Percentiles rank a stretch among this genome's conserved stretches.
These are phyloP conservation scores for Paraescarpia echinospica DNA, from an alignment of 1,140 invertebrate genomes.

Conservation along the genomic window DNA sequence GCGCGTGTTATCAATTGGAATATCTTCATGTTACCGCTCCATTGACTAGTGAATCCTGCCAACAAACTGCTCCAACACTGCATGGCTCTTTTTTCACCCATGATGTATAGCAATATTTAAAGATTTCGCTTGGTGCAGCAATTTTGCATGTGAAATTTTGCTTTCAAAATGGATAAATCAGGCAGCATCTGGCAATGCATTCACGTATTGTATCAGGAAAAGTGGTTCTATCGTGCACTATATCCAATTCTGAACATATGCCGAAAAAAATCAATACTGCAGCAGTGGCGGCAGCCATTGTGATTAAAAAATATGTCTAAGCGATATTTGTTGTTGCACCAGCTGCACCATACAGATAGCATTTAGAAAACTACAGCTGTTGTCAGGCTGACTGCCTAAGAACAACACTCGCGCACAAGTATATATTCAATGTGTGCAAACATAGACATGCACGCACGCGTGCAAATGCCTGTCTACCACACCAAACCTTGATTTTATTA, in stretches of 20 bases:
- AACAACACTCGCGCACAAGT: background rate
- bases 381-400: background rate
- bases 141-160: background rate
- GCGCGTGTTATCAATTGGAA: background rate
- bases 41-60: background rate
- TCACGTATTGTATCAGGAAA: background rate
- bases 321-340: background rate
- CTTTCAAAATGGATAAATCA: background rate
- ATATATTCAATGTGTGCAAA: background rate
- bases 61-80: background rate
- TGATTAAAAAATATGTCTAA: background rate
- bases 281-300: background rate
- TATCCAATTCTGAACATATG: background rate
- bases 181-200: background rate
- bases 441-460: background rate
- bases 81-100: background rate
- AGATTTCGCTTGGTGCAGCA: background rate
- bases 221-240: background rate
- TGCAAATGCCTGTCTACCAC: background rate
- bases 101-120: background rate
- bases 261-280: background rate
- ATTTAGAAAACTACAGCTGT: conserved; percentile 1
- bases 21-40: background rate
- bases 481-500: background rate
- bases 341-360: background rate